Evolutionary conservation across 2,888 invertebrate species (phyloP), one percentile per base, ranked within the genome.

Genomic region (Dynastes hyllus): DNA sequence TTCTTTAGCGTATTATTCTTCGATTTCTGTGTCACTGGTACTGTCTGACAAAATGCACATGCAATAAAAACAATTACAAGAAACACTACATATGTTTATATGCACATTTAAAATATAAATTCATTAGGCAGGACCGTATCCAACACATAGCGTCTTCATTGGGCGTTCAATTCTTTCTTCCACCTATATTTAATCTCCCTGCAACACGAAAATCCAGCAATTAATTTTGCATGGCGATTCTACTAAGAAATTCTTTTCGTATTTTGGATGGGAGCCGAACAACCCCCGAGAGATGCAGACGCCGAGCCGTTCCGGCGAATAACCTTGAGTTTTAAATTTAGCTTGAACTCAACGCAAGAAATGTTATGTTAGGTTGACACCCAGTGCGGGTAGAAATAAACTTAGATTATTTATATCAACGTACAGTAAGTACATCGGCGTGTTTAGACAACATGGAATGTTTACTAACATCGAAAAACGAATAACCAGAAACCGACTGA

Each of bases 291-390:
- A 45, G 58, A 58, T 40, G 55, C 13, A 27, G 32, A 37, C 66
- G 66, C 27, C 76, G 76, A 45, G 66, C 29, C 76, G 53, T 53
- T 53, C 53, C 76, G 66, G 50, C 76, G 32, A 61, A 55, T 75
- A 83, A 77, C 83, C 84, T 85, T 84, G 85, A 83, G 81, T 81
- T 81, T 69, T 80, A 84, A 82, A 84, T 81, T 85, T 86, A 86
- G 84, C 85, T 86, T 86, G 87, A 87, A 87, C 87, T 84, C 86
- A 87, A 86, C 85, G 73, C 82, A 85, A 83, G 83, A 85, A 84
- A 86, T 84, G 87, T 87, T 87, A 86, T 84, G 87, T 84, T 86
- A 87, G 87, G 88, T 87, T 87, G 87, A 87, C 87, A 87, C 83
- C 83, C 82, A 79, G 78, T 77, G 76, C 75, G 80, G 79, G 80